Evolutionary conservation across 2,797 vertebrate species (phyloP), one percentile per base, ranked within the genome.

Genomic region (Cossypha caffra): DNA sequence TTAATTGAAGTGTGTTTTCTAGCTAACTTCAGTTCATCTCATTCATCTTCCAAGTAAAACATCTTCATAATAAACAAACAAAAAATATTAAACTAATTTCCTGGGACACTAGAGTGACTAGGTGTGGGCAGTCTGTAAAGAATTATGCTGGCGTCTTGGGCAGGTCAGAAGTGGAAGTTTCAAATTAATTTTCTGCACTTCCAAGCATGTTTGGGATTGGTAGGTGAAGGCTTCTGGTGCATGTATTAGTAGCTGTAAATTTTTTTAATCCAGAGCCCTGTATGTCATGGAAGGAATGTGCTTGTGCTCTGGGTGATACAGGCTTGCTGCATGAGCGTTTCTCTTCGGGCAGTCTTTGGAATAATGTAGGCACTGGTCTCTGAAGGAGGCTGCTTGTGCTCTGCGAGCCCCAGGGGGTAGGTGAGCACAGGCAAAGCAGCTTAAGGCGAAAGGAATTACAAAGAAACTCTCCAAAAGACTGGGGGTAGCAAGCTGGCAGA

Each of bases 401-500:
- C 73, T 79, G 67, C 10, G 66, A 93, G 87, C 94, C 95, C 93
- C 94, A 90, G 92, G 96, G 89, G 92, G 94, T 90, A 95, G 85
- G 91, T 90, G 90, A 95, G 73, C 87, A 61, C 73, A 69, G 78
- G 94, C 57, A 95, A 95, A 91, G 82, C 82, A 69, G 93, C 76
- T 97, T 93, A 96, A 95, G 40, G 91, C 31, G 1, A 90, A 81
- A 69, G 66, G 87, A 95, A 95, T 95, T 86, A 90, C 89, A 94
- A 96, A 97, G 87, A 81, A 88, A 81, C 47, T 88, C 66, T 92
- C 82, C 85, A 71, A 71, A 95, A 86, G 94, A 63, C 63, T 86
- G 73, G 43, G 61, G 79, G 50, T 85, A 82, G 81, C 33, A 63
- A 88, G 40, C 57, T 33, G 68, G 57, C 43, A 75, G 85, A 72